Base-by-base conservation (phyloP, 2,888 invertebrate genomes). In the Polyommatus iphigenia region DNA sequence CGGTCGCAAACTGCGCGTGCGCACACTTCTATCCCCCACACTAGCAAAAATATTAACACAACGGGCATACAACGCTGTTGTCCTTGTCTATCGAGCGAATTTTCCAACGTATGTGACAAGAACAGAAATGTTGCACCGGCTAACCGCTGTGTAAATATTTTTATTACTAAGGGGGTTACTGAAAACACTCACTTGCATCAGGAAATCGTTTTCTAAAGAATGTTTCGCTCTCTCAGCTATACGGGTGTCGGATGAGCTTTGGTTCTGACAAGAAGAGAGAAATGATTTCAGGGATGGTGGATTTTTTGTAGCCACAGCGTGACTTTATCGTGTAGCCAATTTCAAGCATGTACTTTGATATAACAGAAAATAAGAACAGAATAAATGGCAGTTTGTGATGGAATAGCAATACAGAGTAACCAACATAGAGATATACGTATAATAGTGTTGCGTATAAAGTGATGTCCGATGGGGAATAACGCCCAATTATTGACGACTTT, bases 181-280 rank as follows among this genome's bases (percentile, higher is more conserved):
- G 77, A 80, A 81, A 81, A 59, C 84, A 94, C 93, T 94, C 93
- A 94, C 93, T 93, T 94, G 93, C 84, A 90, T 81, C 92, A 94
- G 93, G 92, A 92, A 93, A 90, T 88, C 92, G 90, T 90, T 93
- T 83, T 93, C 93, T 92, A 94, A 90, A 79, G 91, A 89, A 88
- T 94, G 93, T 92, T 94, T 94, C 87, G 93, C 93, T 88, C 93
- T 91, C 91, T 94, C 93, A 85, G 92, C 93, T 84, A 94, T 93
- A 91, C 91, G 93, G 89, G 91, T 93, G 89, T 91, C 91, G 91
- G 93, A 90, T 85, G 93, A 93, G 88, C 92, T 93, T 89, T 92
- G 92, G 90, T 86, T 93, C 93, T 93, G 92, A 92, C 89, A 91
- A 93, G 73, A 67, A 84, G 90, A 92, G 88, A 91, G 86, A 87